phyloP scores from a whole-genome alignment of 1,140 invertebrate species.

The Metopolophium dirhodum region DNA sequence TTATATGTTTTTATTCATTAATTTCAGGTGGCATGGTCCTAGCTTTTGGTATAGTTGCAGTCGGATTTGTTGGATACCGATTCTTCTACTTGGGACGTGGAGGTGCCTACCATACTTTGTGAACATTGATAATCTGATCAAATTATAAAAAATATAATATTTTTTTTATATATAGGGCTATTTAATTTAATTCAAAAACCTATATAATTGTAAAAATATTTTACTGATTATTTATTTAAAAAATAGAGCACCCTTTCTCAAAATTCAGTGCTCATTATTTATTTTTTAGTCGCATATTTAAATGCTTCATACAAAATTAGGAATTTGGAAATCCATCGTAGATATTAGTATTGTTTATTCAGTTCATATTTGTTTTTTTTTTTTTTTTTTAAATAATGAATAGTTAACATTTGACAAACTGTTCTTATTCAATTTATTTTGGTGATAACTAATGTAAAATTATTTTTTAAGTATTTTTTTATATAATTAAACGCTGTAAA shows the following conservation, averaged over 20 bases:
- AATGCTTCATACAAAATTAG: constrained; percentile 26
- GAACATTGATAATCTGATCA: constrained; percentile 49
- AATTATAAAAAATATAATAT: constrained; percentile 37
- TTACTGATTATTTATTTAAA: constrained; percentile 36
- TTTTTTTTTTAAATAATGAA: constrained; percentile 33
- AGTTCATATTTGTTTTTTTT: constrained; percentile 33
- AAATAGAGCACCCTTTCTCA: constrained; percentile 22
- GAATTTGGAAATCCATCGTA: constrained; percentile 16
- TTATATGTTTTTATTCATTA: not conserved
- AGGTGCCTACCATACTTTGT: constrained; percentile 52
- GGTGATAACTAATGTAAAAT: constrained; percentile 57
- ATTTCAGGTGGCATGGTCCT: constrained; percentile 49
- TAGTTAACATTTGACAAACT: constrained; percentile 34
- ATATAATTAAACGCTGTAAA: constrained; percentile 55
- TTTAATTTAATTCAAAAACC: constrained; percentile 27
- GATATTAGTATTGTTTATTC: constrained; percentile 35
- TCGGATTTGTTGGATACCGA: constrained; percentile 48
- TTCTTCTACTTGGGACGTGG: constrained; percentile 48
- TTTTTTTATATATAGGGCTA: constrained; percentile 39
- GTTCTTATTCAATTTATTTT: constrained; percentile 50
- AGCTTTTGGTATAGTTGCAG: constrained; percentile 38
- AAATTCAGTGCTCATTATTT: constrained; percentile 49
- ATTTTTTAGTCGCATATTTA: constrained; percentile 34
- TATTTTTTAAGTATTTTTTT: constrained; percentile 57
- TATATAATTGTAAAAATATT: constrained; percentile 51